Evolutionary conservation across 2,797 vertebrate genomes (phyloP).

Genomic region (Peromyscus nudipes): DNA sequence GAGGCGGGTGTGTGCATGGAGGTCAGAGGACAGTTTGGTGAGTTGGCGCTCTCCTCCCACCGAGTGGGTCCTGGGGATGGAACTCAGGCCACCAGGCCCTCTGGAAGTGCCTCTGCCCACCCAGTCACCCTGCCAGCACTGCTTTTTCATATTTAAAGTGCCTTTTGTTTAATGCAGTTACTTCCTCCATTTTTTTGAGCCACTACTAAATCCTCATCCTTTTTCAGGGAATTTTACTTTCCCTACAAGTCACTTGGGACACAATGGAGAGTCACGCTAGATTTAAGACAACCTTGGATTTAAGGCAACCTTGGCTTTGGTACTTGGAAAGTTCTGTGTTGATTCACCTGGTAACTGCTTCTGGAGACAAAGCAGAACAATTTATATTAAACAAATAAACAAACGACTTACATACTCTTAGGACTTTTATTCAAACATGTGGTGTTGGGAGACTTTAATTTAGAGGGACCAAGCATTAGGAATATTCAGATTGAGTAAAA

Average conservation of each 20-base stretch:
- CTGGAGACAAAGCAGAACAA: not conserved
- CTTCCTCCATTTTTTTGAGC: not conserved
- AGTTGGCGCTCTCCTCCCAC: not conserved
- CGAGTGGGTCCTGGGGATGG: not conserved
- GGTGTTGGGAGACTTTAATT: not conserved
- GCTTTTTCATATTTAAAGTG: not conserved
- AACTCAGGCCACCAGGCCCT: not conserved
- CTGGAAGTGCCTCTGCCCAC: not conserved
- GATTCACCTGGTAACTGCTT: not conserved
- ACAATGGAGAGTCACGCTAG: not conserved
- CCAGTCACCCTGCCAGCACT: not conserved
- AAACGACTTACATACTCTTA: not conserved
- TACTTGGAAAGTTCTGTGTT: not conserved
- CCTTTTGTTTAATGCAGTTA: not conserved
- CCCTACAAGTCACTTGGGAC: not conserved
- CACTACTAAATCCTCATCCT: not conserved
- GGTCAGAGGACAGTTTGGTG: not conserved
- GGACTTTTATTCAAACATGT: not conserved
- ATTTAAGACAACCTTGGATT: not conserved
- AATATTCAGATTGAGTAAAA: not conserved
- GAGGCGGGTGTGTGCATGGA: not conserved
- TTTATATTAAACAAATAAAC: not conserved
- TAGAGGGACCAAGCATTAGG: not conserved
- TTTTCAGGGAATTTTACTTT: not conserved
- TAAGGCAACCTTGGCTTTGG: not conserved